Evolutionary conservation across 2,888 invertebrate species (phyloP).

Genomic region (Brachyptera putata): DNA sequence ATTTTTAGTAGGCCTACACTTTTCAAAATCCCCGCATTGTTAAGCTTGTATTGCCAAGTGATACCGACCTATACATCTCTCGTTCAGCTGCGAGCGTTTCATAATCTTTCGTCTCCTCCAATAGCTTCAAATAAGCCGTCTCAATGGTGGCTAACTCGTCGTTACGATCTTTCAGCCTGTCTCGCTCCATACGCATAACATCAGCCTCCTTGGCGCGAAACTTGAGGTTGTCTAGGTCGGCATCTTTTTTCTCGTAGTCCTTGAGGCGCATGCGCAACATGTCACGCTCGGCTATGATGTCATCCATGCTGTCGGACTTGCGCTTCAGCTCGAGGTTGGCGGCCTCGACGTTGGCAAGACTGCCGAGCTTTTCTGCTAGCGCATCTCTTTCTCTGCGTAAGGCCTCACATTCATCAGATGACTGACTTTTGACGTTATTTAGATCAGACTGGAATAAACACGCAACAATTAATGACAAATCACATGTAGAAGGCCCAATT

Average conservation of each 20-base stretch:
- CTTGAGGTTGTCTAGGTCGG: slow-evolving; percentile 39
- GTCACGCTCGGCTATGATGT: not conserved
- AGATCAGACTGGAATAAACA: no score
- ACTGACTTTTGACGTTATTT: no score
- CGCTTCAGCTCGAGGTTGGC: slow-evolving; percentile 14
- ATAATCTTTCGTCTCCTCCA: slow-evolving; percentile 38
- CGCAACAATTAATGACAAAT: no score
- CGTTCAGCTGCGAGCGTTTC: slow-evolving; percentile 43
- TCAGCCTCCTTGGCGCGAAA: slow-evolving; percentile 40
- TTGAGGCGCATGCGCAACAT: slow-evolving; percentile 15
- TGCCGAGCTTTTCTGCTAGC: no score
- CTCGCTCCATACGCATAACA: slow-evolving; percentile 42
- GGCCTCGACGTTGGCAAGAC: no score
- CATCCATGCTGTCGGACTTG: not conserved
- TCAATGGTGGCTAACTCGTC: slow-evolving; percentile 13
- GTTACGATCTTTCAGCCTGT: slow-evolving; percentile 35
- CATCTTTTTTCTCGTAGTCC: slow-evolving; percentile 21
- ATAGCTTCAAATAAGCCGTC: slow-evolving; percentile 37
- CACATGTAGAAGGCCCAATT: no score
- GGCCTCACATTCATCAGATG: slow-evolving; percentile 46
- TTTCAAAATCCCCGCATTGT: no score
- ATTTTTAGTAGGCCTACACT: no score
- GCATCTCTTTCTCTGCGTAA: slow-evolving; percentile 40
- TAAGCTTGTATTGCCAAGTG: no score
- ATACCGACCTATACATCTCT: slow-evolving; percentile 43